Evolutionary conservation across 2,113 vertebrate genomes (phyloP).

Genomic region (Gobio gobio): DNA sequence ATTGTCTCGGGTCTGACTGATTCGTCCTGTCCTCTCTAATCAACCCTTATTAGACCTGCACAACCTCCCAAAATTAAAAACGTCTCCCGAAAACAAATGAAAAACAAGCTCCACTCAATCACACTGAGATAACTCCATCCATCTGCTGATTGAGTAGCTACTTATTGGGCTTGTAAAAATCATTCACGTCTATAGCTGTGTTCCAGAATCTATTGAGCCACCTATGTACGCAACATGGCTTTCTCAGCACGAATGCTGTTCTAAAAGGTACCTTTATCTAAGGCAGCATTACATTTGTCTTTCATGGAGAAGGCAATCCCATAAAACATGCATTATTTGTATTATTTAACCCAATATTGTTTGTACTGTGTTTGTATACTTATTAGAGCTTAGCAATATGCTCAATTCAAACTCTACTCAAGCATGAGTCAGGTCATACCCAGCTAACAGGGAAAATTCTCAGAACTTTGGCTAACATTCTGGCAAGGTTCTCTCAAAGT

Average conservation of each 20-base stretch:
- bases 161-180: conserved; percentile 18
- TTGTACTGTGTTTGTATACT: neutral
- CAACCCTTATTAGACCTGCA: conserved; percentile 41
- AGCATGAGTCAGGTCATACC: too few species aligned
- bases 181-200: neutral
- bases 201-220: neutral
- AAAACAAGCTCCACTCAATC: conserved; percentile 37
- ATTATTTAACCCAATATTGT: neutral
- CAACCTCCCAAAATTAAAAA: conserved; percentile 37
- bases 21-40: conserved; percentile 37
- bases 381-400: too few species aligned
- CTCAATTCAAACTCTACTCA: too few species aligned
- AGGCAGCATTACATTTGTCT: neutral
- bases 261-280: neutral
- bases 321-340: neutral
- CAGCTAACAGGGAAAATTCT: too few species aligned
- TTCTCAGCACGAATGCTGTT: neutral
- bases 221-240: neutral
- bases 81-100: conserved; percentile 32
- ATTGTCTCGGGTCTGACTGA: conserved; percentile 29
- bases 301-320: neutral
- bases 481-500: too few species aligned
- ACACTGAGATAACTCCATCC: conserved; percentile 23
- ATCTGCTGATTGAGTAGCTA: conserved; percentile 27
- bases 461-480: too few species aligned